Base-by-base conservation (phyloP, 2,888 invertebrate species). In the Xylota sylvarum region DNA sequence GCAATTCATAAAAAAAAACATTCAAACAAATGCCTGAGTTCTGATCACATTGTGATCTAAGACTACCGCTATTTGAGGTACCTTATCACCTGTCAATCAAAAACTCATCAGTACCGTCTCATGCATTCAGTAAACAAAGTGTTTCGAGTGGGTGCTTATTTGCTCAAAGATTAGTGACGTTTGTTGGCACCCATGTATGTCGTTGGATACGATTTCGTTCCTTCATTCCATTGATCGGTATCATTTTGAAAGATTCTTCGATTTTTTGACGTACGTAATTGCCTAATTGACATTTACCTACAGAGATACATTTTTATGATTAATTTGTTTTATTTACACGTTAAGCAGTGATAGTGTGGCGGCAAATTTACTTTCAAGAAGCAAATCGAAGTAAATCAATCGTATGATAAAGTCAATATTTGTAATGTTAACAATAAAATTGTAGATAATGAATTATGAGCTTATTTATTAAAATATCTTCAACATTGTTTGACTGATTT, bases 21-120 rank as follows among this genome's bases (percentile, higher is more conserved):
- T n/a, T n/a, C 2, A 56, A 27, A 62, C 27, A 2, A 14, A 79
- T 67, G 48, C 4, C 58, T 55, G 10, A 32, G 19, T 30, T 67
- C 23, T 37, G 56, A 62, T 79, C 74, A 40, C 37, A 48, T 5
- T 56, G 60, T 72, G 85, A 85, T 85, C 81, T 77, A 40, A 81
- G 43, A 37, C 46, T 62, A 50, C 79, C 76, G 74, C 82, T 67
- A 58, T 73, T 79, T 85, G 76, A 55, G 64, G 40, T 50, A 27
- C 52, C 78, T 88, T 88, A 88, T 88, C 88, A 87, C 86, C 88
- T 88, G 88, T 88, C 88, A 88, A 88, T 88, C 88, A 88, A 84
- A 79, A 72, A 65, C 67, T 84, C 88, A 81, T 88, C 88, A 88
- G 30, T 50, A 65, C 43, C 55, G 35, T 55, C 77, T 60, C 64